These are phyloP conservation scores for Progne subis DNA, from an alignment of 2,113 vertebrate species.

Conservation along the genomic window DNA sequence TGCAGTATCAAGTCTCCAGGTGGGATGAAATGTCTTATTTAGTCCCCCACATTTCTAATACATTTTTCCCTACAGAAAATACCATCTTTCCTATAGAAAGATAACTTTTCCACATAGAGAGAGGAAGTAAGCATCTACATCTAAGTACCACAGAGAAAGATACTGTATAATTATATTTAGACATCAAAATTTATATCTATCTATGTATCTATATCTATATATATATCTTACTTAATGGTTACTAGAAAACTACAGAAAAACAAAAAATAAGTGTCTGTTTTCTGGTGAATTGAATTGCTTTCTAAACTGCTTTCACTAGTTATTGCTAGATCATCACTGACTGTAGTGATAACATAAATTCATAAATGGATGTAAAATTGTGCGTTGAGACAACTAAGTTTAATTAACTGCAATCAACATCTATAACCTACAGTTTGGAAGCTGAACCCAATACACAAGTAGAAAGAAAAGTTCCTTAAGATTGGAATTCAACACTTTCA, in stretches of 20 bases:
- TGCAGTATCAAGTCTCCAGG: neutral
- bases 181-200: neutral
- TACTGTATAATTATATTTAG: neutral
- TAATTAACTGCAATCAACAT: neutral
- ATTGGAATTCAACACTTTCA: neutral
- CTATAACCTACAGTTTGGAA: neutral
- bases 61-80: neutral
- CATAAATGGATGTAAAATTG: neutral
- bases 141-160: neutral
- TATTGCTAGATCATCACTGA: neutral
- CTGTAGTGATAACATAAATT: neutral
- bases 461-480: neutral
- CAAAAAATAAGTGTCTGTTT: neutral
- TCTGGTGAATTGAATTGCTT: neutral
- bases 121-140: neutral
- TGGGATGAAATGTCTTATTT: neutral
- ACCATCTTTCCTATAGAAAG: neutral
- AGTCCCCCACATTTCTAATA: neutral
- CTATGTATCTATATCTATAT: neutral
- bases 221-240: neutral
- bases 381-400: neutral
- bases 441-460: neutral
- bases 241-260: neutral
- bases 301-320: neutral
- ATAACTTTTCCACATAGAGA: neutral